Conservation (phyloP, 2,888 invertebrate genomes). For the Pseudococcus jackbeardsleyi region DNA sequence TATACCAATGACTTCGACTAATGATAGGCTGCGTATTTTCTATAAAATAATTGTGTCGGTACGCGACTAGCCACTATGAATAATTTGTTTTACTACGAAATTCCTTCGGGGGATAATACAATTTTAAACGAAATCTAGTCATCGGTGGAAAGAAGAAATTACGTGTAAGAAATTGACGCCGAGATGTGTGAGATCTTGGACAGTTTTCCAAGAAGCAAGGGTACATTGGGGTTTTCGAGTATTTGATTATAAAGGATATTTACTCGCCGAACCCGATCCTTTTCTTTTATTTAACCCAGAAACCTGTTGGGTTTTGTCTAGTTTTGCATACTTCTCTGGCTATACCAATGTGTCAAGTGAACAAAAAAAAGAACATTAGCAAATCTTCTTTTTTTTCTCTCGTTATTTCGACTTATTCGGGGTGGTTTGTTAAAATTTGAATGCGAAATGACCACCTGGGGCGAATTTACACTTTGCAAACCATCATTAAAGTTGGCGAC, state of each 20-base stretch:
- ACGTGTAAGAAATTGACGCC: background rate
- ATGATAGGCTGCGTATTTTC: background rate
- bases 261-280: background rate
- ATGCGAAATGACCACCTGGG: background rate
- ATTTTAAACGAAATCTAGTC: no score
- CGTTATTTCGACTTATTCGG: background rate
- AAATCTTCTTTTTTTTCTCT: background rate
- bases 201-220: background rate
- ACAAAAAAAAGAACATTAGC: background rate
- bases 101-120: background rate
- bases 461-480: background rate
- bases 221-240: background rate
- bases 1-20: background rate
- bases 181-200: background rate
- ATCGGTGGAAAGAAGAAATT: background rate
- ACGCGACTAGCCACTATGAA: background rate
- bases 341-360: background rate
- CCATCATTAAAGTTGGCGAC: background rate
- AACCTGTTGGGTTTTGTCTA: background rate
- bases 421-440: background rate
- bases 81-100: constrained; percentile 9
- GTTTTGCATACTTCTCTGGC: background rate
- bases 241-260: constrained; percentile 8
- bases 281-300: background rate
- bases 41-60: background rate